Conservation (phyloP, 2,888 invertebrate species). For the Salpingus planirostris region DNA sequence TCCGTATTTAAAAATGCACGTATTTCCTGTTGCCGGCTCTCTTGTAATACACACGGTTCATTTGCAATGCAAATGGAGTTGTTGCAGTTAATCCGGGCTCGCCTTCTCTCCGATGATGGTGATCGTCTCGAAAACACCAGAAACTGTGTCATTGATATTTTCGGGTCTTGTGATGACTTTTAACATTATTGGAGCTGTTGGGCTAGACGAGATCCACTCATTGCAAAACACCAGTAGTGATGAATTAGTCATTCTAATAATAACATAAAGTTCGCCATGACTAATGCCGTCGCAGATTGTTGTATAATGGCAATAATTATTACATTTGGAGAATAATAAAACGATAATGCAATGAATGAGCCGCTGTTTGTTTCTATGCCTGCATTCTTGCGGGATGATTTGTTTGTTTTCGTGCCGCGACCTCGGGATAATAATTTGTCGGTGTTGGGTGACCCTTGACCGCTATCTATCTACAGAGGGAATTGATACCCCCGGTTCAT, state of each 20-base stretch:
- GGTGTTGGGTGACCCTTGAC: constrained; percentile 8
- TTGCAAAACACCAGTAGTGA: too few relatives aligned
- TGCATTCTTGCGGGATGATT: background rate
- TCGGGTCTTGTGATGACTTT: constrained; percentile 1
- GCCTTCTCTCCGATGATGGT: background rate
- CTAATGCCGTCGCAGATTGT: too few relatives aligned
- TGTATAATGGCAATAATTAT: too few relatives aligned
- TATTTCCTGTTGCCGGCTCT: constrained; percentile 11
- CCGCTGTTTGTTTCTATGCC: background rate
- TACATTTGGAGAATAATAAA: too few relatives aligned
- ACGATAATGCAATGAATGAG: background rate
- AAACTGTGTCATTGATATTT: constrained; percentile 3
- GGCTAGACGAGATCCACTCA: background rate
- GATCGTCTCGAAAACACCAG: too few relatives aligned
- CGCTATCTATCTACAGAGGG: too few relatives aligned
- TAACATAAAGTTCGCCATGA: too few relatives aligned
- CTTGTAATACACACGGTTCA: too few relatives aligned
- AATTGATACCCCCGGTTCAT: too few relatives aligned
- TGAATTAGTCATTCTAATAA: too few relatives aligned
- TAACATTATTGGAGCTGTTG: background rate
- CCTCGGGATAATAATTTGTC: constrained; percentile 10
- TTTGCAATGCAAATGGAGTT: constrained; percentile 10
- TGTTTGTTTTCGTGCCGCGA: constrained; percentile 9
- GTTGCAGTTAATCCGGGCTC: constrained; percentile 4
- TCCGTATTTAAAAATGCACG: constrained; percentile 10